Base-by-base conservation (phyloP, 2,797 vertebrate species). In the Pampus argenteus region DNA sequence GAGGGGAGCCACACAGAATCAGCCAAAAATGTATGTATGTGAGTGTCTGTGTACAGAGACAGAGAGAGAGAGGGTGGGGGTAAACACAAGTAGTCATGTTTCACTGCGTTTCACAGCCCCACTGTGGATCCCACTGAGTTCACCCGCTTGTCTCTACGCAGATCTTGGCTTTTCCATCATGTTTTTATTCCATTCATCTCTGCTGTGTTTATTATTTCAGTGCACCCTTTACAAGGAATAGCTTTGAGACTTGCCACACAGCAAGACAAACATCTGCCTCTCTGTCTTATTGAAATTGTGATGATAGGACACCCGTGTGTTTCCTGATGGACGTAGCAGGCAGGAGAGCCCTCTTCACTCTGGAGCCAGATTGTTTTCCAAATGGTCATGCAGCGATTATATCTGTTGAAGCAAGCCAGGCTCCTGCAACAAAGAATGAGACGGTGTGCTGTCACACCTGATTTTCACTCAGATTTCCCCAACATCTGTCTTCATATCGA, bases 1-100 rank as follows among this genome's bases (percentile, higher is more conserved):
- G 91, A 93, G 74, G 69, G 87, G 88, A 89, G 89, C 90, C 91
- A 87, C 73, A 28, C 11, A 59, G 58, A 49, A 76, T 58, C 31
- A 64, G 56, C 36, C 49, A 74, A 26, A 66, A 38, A 34, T 63
- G 4, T 66, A 5, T 79, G 23, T 72, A 17, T 76, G 54, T 67
- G 42, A 72, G 44, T 59, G 45, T 69, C 40, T 74, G 40, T 70
- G 60, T 64, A 29, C 5, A 38, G 9, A 31, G 56, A 50, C 28
- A 66, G 22, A 45, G 22, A 47, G 15, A 50, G 48, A 64, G 56
- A 56, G 65, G 60, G 79, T 1, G 71, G 63, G 74, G 47, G 81
- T 76, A 78, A 80, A 84, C 74, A 78, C 48, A 68, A 74, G 74
- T 85, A 68, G 71, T 86, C 81, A 85, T 82, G 81, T 86, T 88